A percentile compares a stretch with the other conserved stretches of the same genome.
These are phyloP conservation scores for Sebastes oblongus DNA, from an alignment of 2,797 vertebrate species.

Conservation along the genomic window DNA sequence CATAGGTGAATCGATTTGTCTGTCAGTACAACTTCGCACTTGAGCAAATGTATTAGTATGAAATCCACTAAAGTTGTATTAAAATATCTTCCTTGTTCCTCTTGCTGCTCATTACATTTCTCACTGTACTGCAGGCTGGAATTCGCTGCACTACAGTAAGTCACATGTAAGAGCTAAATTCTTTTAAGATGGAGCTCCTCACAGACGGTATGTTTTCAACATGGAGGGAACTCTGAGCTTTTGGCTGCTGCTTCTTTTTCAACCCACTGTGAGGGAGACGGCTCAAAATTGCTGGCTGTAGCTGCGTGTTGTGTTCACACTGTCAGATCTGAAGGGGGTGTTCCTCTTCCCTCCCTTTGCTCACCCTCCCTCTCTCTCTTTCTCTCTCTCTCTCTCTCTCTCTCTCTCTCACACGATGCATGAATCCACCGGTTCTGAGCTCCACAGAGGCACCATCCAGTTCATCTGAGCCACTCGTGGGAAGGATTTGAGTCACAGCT, in stretches of 20 bases:
- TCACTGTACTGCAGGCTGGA: neutral
- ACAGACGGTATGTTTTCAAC: neutral
- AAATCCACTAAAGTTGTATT: neutral
- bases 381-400: neutral
- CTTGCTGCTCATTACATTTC: neutral
- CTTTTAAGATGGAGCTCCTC: neutral
- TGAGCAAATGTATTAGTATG: neutral
- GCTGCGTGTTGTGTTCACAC: slow-evolving; percentile 15
- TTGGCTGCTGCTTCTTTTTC: slow-evolving; percentile 3
- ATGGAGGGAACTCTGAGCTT: neutral
- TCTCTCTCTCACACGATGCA: slow-evolving; percentile 3
- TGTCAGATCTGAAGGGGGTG: slow-evolving; percentile 30
- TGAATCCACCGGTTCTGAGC: slow-evolving; percentile 34
- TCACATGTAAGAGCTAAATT: neutral
- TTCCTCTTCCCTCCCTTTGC: neutral
- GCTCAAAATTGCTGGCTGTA: slow-evolving; percentile 22
- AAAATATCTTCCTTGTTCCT: neutral
- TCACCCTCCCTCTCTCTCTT: too few species aligned
- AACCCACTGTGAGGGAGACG: neutral
- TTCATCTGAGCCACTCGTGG: slow-evolving; percentile 31
- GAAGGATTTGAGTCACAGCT: slow-evolving; percentile 49
- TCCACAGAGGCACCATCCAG: slow-evolving; percentile 24
- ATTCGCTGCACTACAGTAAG: neutral
- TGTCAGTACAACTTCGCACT: neutral
- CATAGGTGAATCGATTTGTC: neutral